Evolutionary conservation across 2,113 vertebrate species (phyloP).

Genomic region (Ciconia boyciana): DNA sequence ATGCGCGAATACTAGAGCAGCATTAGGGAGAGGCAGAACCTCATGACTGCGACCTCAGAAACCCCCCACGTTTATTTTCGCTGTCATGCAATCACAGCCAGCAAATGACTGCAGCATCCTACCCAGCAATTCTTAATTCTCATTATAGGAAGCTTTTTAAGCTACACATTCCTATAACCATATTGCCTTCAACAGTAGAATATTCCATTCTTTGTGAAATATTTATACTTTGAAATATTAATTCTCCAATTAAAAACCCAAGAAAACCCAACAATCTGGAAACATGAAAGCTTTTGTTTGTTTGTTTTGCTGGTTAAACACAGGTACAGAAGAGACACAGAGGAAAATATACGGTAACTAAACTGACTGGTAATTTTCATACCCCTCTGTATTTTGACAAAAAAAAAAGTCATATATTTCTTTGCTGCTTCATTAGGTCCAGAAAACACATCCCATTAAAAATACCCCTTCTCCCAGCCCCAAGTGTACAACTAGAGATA

Average conservation of each 20-base stretch:
- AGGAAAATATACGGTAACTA: background rate
- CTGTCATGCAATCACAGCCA: background rate
- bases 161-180: background rate
- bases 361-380: background rate
- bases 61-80: background rate
- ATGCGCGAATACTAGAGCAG: rapidly evolving
- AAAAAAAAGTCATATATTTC: background rate
- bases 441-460: background rate
- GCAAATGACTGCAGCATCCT: background rate
- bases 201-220: background rate
- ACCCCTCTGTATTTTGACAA: background rate
- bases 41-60: background rate
- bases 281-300: background rate
- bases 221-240: background rate
- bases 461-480: background rate
- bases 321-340: background rate
- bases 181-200: background rate
- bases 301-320: background rate
- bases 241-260: background rate
- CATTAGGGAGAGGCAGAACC: background rate
- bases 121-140: background rate
- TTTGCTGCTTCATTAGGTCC: background rate
- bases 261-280: background rate
- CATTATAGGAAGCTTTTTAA: background rate
- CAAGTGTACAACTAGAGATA: background rate